phyloP scores from a whole-genome alignment of 2,113 vertebrate genomes.

The Podarcis muralis region DNA sequence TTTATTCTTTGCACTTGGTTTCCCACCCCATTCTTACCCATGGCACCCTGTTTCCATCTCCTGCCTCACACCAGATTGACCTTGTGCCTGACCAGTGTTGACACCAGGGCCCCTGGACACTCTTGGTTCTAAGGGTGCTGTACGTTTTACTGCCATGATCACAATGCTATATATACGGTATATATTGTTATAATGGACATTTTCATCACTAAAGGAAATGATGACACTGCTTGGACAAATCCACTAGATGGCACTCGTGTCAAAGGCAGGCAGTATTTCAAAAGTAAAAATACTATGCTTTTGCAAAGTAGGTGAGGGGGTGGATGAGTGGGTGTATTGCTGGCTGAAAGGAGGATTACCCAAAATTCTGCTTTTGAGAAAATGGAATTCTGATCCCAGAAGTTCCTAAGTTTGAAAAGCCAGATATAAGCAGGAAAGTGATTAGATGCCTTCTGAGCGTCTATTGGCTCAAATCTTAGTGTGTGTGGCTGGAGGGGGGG shows the following conservation, averaged over 20 bases:
- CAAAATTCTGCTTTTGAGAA: neutral
- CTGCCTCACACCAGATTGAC: neutral
- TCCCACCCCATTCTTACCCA: neutral
- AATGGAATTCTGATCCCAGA: neutral
- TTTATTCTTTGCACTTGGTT: neutral
- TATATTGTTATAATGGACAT: neutral
- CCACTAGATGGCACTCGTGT: constrained; percentile 73
- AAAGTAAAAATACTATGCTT: neutral
- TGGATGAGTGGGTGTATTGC: neutral
- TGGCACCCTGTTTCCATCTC: neutral
- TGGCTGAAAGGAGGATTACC: neutral
- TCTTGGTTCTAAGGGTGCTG: neutral
- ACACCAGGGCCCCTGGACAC: neutral
- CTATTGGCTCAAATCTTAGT: neutral
- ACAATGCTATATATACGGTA: neutral
- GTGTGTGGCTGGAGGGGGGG: too few species aligned
- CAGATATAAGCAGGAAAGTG: neutral
- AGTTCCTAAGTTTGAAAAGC: neutral
- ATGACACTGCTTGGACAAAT: neutral
- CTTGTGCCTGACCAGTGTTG: neutral
- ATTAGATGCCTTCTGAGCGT: neutral
- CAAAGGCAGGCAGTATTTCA: constrained; percentile 11
- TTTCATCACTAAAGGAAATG: neutral
- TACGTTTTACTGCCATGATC: neutral
- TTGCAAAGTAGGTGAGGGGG: neutral